phyloP scores from a whole-genome alignment of 1,140 invertebrate genomes.

The Teleogryllus occipitalis region DNA sequence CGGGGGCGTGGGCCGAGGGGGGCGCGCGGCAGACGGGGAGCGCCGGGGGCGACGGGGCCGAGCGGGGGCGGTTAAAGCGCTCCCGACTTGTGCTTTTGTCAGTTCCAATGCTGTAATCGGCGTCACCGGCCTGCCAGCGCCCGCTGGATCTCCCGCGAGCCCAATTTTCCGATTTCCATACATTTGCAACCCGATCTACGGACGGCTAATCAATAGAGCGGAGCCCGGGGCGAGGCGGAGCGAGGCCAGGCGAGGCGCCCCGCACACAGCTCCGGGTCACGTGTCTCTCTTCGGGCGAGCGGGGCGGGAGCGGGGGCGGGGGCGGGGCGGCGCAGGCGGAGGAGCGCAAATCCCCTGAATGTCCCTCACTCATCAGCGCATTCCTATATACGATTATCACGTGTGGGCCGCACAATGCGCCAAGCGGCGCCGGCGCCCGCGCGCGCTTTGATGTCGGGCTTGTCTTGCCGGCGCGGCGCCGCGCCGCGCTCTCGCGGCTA shows the following conservation, averaged over 20 bases:
- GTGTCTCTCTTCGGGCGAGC: neutral
- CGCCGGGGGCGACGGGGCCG: too few relatives aligned
- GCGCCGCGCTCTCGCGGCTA: neutral
- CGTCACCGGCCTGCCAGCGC: slow-evolving; percentile 10
- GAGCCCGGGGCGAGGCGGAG: neutral
- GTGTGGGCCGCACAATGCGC: neutral
- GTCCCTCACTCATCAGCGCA: neutral
- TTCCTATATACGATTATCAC: slow-evolving; percentile 1
- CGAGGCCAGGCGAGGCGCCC: too few relatives aligned
- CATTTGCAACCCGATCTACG: slow-evolving; percentile 21
- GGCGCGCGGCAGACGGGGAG: neutral
- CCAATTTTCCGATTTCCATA: slow-evolving; percentile 22
- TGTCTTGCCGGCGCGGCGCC: neutral
- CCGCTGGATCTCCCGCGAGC: neutral
- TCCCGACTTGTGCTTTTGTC: slow-evolving; percentile 15
- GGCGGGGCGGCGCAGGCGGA: too few relatives aligned
- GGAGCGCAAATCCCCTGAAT: neutral
- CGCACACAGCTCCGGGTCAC: neutral
- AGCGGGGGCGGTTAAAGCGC: neutral
- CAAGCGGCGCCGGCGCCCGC: too few relatives aligned
- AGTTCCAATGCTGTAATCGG: slow-evolving; percentile 20
- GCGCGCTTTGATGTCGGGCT: neutral
- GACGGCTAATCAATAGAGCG: slow-evolving; percentile 19
- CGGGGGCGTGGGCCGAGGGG: neutral
- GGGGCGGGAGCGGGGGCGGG: too few relatives aligned